phyloP scores from a whole-genome alignment of 2,888 invertebrate species.

The Epirrhoe alternata region DNA sequence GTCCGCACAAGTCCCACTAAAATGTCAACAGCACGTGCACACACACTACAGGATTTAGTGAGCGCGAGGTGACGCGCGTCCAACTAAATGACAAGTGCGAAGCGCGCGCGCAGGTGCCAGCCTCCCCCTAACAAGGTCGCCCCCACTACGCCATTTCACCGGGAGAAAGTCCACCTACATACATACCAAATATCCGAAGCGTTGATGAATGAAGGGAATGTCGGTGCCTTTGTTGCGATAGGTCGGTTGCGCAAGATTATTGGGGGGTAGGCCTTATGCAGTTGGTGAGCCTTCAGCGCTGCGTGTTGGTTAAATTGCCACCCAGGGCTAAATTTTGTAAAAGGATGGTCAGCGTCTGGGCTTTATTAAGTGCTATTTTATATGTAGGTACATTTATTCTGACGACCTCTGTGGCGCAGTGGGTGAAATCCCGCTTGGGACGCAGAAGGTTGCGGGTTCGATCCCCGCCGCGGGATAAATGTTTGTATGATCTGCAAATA shows the following conservation, averaged over 20 bases:
- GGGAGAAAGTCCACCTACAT: conserved; percentile 84
- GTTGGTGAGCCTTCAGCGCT: no score
- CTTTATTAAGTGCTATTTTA: no score
- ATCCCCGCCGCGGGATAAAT: no score
- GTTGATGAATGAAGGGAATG: conserved; percentile 66
- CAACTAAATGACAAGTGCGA: conserved; percentile 77
- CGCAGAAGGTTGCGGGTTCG: no score
- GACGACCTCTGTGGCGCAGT: no score
- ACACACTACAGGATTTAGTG: conserved; percentile 48
- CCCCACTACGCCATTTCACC: conserved; percentile 78
- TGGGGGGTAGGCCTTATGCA: neutral
- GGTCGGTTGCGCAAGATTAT: conserved; percentile 23
- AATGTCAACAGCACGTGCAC: conserved; percentile 66
- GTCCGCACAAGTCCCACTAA: conserved; percentile 69
- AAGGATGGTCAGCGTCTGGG: no score
- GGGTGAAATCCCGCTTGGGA: no score
- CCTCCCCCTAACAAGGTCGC: conserved; percentile 84
- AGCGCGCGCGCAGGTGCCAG: conserved; percentile 77
- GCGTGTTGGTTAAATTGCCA: no score
- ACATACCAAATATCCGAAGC: conserved; percentile 82
- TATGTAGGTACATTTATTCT: no score
- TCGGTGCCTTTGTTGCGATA: conserved; percentile 36
- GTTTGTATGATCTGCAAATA: no score
- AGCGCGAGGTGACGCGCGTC: conserved; percentile 77
- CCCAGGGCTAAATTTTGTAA: no score